Conservation (phyloP, 1,140 invertebrate genomes). For the Brachionus manjavacas region DNA sequence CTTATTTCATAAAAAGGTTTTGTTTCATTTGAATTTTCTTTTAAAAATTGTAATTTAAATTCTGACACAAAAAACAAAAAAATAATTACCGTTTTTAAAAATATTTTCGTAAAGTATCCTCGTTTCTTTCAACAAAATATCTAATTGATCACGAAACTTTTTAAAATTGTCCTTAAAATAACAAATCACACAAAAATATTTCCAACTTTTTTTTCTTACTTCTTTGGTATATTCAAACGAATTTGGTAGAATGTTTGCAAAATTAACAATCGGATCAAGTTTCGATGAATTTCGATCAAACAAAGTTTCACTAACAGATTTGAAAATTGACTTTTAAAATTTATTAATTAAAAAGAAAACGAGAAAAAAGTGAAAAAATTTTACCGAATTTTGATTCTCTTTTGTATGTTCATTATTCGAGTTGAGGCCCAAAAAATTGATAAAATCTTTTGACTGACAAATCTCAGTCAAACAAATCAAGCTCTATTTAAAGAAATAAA, state of each 20-base stretch:
- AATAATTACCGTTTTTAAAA: not conserved
- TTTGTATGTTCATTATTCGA: not conserved
- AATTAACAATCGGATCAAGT: not conserved
- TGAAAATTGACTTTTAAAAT: not conserved
- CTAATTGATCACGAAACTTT: not conserved
- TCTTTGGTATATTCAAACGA: slow-evolving; percentile 7
- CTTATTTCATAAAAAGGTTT: not conserved
- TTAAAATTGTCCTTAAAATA: not conserved
- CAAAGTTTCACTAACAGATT: not conserved
- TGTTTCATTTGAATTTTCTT: not conserved
- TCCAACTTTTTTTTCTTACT: not conserved
- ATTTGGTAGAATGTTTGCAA: slow-evolving; percentile 11
- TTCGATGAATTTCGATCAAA: not conserved
- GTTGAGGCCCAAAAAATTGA: slow-evolving; percentile 6
- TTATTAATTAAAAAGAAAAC: not conserved
- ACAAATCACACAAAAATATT: not conserved
- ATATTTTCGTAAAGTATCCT: not conserved
- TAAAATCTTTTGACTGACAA: slow-evolving; percentile 13
- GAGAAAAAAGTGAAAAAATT: not conserved
- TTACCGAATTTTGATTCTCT: not conserved
- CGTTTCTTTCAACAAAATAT: not conserved
- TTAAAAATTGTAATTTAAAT: not conserved
- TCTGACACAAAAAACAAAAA: not conserved
- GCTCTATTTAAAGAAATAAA: not conserved
- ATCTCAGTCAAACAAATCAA: slow-evolving; percentile 22